Evolutionary conservation across 2,113 vertebrate genomes (phyloP), one percentile per base, ranked within the genome.

Genomic region (Syrmaticus mikado): DNA sequence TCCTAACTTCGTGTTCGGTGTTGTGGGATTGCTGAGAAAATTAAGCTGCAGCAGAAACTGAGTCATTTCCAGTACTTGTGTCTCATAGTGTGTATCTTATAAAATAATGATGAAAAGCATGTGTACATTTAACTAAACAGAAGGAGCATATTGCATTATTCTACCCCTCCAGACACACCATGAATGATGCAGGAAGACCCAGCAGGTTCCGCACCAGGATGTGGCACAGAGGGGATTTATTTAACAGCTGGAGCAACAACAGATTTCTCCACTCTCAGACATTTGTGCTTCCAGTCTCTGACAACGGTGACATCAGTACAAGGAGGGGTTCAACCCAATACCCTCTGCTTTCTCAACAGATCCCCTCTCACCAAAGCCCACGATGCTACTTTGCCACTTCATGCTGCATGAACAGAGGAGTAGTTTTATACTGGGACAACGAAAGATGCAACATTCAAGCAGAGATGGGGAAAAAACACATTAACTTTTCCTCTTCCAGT

Each of bases 1-100:
- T 8, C 15, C 60, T 48, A 52, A 6, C 4, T 2, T 8, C n/a
- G 15, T 34, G 13, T 0, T 82, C 18, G 34, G 30, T 65, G 79
- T 67, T 70, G 25, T 41, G 41, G 21, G 52, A 50, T 45, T 73
- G 40, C 10, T 80, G 30, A 41, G 45, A 52, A 68, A 82, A 86
- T n/a, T 16, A 30, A 60, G 38, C 3, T 3, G 0, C 0, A 0
- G 50, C n/a, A 21, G 28, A 65, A 82, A 40, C 40, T 24, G 2
- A 71, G 68, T 16, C 40, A 8, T 62, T 80, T 68, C 82, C 82
- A 91, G 55, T 16, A 6, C 16, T 80, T 38, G 25, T 30, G 28
- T 21, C 76, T 22, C 2, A 0, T 55, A 36, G 36, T 18, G 28
- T 34, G 14, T 15, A 7, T 43, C 2, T 1, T 5, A 14, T 5